Percentiles rank a stretch among this genome's conserved stretches.
phyloP scores from a whole-genome alignment of 2,888 invertebrate genomes.

The Lagria hirta region DNA sequence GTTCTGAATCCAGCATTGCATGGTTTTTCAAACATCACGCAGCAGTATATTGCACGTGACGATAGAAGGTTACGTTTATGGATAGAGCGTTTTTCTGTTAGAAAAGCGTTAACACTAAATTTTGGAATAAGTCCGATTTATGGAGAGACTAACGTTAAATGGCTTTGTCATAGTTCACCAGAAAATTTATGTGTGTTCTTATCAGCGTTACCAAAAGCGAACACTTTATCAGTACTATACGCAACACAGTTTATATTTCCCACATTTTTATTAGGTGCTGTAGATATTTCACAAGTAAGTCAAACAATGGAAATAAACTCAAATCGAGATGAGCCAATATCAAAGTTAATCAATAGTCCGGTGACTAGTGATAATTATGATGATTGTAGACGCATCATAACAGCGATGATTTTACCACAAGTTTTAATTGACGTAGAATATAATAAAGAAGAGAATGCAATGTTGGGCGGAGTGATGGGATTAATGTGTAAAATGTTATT shows the following conservation, averaged over 20 bases:
- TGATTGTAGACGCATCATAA: constrained; percentile 2
- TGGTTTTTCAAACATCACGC: too few species aligned
- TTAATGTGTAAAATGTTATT: constrained; percentile 1
- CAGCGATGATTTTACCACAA: constrained; percentile 2
- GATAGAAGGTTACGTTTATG: too few species aligned
- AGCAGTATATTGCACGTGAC: too few species aligned
- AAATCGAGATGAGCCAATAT: constrained; percentile 1
- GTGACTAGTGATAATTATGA: constrained; percentile 5
- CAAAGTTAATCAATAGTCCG: constrained; percentile 6
- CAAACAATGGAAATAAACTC: constrained; percentile 5
- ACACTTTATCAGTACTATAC: not conserved
- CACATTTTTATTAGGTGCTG: not conserved
- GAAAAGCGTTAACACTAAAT: constrained; percentile 1
- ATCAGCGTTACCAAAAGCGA: not conserved
- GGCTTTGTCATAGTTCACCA: not conserved
- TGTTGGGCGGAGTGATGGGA: not conserved
- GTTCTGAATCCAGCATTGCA: not conserved
- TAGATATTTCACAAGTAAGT: constrained; percentile 1
- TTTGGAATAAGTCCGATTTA: constrained; percentile 2
- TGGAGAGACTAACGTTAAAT: not conserved
- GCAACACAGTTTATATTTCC: constrained; percentile 2
- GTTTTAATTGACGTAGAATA: constrained; percentile 1
- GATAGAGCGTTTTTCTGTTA: not conserved
- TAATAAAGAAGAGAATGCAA: constrained; percentile 4
- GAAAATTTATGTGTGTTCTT: not conserved